Evolutionary conservation across 2,888 invertebrate genomes (phyloP), one percentile per base, ranked within the genome.

Genomic region (Acheta domesticus): DNA sequence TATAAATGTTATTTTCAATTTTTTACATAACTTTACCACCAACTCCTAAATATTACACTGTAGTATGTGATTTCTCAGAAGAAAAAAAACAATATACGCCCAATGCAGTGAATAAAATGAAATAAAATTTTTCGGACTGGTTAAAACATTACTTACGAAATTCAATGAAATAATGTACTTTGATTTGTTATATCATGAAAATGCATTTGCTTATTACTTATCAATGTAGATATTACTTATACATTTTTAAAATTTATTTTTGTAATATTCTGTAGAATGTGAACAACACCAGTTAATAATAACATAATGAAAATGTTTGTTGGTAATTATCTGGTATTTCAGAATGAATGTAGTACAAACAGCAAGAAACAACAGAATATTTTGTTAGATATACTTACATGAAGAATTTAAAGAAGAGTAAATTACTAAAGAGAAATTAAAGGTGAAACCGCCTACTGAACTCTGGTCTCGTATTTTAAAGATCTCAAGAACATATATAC

Each of bases 311-410:
- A 62, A n/a, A 62, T 62, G 62, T 62, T 62, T n/a, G n/a, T 62
- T 62, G 62, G 62, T 62, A 19, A 62, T 19, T 62, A n/a, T 62
- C 62, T 62, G 62, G 11, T 62, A 62, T 62, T 62, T 14, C 62
- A 62, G n/a, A 62, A 62, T 62, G 62, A 62, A 62, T 19, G n/a
- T 62, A 62, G 36, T 36, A 36, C 36, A 62, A 62, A 62, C 62
- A 62, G 62, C 62, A 62, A n/a, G n/a, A 62, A 62, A 62, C 62
- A 62, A 62, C 62, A 62, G 62, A 62, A 62, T 62, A 36, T 62
- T 62, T 14, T 62, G 0, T 62, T 62, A n/a, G n/a, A 62, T 19
- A 62, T 62, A 62, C n/a, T 19, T 62, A 62, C n/a, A n/a, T 12
- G 1, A 62, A 62, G 62, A 16, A 36, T 36, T 12, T 19, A 62